Evolutionary conservation across 2,888 invertebrate species (phyloP).

Genomic region (Acronicta psi): DNA sequence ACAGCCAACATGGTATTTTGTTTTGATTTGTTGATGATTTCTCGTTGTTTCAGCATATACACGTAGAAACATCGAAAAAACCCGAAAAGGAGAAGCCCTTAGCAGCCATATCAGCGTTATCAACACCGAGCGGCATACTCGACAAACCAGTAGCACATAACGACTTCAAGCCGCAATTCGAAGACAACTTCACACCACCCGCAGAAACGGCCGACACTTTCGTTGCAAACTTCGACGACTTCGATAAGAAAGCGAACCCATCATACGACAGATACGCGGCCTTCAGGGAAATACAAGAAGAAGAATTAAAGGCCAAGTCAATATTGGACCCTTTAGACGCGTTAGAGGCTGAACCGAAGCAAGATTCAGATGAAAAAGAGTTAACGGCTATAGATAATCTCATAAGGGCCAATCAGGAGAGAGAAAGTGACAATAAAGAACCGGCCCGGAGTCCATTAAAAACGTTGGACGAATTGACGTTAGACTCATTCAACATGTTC

Average conservation of each 20-base stretch:
- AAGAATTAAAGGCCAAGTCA: constrained; percentile 89
- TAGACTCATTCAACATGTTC: constrained; percentile 82
- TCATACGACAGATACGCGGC: constrained; percentile 95
- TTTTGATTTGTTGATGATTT: background rate
- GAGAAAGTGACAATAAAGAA: constrained; percentile 70
- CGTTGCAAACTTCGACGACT: constrained; percentile 91
- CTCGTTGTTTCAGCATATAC: constrained; percentile 73
- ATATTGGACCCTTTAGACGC: constrained; percentile 73
- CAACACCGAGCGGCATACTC: constrained; percentile 39
- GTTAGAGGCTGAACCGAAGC: constrained; percentile 69
- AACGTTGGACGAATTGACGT: constrained; percentile 78
- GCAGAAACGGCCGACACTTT: constrained; percentile 85
- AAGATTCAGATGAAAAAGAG: constrained; percentile 80
- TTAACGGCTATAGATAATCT: constrained; percentile 74
- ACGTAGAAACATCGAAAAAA: constrained; percentile 71
- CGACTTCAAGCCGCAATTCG: constrained; percentile 89
- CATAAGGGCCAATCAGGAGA: constrained; percentile 69
- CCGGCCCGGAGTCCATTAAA: constrained; percentile 77
- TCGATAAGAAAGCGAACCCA: constrained; percentile 87
- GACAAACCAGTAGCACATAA: constrained; percentile 46
- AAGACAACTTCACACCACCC: constrained; percentile 90
- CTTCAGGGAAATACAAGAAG: constrained; percentile 95
- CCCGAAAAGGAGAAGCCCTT: constrained; percentile 70
- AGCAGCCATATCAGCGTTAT: constrained; percentile 47
- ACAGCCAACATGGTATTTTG: too few relatives aligned